Evolutionary conservation across 1,140 invertebrate species (phyloP).

Genomic region (Conus ventricosus): DNA sequence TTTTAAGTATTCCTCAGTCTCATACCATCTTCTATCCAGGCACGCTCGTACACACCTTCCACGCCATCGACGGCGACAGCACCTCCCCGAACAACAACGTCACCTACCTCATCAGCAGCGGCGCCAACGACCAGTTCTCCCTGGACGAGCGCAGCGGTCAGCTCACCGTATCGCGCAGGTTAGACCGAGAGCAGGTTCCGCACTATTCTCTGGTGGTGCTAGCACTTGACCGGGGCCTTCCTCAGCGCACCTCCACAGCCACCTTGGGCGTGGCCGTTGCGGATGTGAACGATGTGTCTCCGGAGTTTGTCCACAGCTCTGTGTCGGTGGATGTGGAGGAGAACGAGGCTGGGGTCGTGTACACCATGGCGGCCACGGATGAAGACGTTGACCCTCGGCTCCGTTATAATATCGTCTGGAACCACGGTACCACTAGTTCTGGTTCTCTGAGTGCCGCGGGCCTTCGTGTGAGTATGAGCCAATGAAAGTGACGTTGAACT

Average conservation of each 20-base stretch:
- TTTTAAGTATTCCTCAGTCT: too few relatives aligned
- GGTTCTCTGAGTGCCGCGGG: too few relatives aligned
- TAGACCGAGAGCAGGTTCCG: constrained; percentile 56
- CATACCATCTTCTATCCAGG: constrained; percentile 29
- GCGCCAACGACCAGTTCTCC: constrained; percentile 62
- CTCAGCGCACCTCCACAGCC: constrained; percentile 44
- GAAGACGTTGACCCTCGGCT: constrained; percentile 30
- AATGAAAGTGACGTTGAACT: background rate
- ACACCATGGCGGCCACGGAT: constrained; percentile 43
- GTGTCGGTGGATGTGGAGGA: background rate
- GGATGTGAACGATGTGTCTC: constrained; percentile 57
- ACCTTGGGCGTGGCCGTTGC: constrained; percentile 45
- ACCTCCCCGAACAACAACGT: constrained; percentile 60
- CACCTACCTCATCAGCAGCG: constrained; percentile 61
- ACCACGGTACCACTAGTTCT: background rate
- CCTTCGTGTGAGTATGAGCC: background rate
- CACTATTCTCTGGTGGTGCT: constrained; percentile 55
- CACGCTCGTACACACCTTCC: constrained; percentile 46
- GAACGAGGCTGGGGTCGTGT: background rate
- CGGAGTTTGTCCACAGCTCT: constrained; percentile 7
- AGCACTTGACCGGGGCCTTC: constrained; percentile 59
- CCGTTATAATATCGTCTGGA: constrained; percentile 5
- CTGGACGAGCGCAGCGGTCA: constrained; percentile 57
- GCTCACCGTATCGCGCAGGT: constrained; percentile 49
- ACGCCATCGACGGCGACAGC: constrained; percentile 56